phyloP scores from a whole-genome alignment of 2,797 vertebrate species.

The Coccyzus lansbergi region DNA sequence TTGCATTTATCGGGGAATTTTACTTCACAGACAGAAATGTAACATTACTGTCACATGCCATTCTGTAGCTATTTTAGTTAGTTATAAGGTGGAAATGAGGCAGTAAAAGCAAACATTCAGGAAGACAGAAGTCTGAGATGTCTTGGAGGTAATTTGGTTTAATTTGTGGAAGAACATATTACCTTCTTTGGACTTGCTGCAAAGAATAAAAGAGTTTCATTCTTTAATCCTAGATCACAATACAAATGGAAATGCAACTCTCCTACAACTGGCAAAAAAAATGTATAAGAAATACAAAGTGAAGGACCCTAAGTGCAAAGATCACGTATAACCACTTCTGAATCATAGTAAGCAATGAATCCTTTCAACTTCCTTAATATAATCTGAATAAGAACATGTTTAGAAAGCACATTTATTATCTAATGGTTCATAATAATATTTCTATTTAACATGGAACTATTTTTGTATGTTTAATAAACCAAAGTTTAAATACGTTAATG shows the following conservation, averaged over 20 bases:
- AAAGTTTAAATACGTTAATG: neutral
- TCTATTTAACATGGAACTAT: rapidly evolving
- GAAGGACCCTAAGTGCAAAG: neutral
- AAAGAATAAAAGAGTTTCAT: neutral
- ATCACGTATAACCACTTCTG: neutral
- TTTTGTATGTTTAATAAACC: neutral
- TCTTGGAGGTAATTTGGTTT: neutral
- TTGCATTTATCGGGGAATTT: neutral
- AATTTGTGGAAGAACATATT: neutral
- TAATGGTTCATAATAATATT: neutral
- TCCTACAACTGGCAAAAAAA: neutral
- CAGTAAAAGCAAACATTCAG: neutral
- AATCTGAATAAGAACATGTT: neutral
- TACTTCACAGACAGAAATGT: neutral
- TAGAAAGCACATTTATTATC: neutral
- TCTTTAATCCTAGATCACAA: neutral
- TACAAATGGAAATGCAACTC: neutral
- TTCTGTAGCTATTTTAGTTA: neutral
- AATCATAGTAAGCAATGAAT: neutral
- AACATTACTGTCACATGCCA: neutral
- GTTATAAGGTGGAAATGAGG: neutral
- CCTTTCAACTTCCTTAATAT: neutral
- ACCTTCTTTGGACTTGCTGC: neutral
- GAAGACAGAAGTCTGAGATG: neutral
- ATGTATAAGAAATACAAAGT: neutral